Evolutionary conservation across 2,113 vertebrate genomes (phyloP), one percentile per base, ranked within the genome.

Genomic region (Sorex araneus): DNA sequence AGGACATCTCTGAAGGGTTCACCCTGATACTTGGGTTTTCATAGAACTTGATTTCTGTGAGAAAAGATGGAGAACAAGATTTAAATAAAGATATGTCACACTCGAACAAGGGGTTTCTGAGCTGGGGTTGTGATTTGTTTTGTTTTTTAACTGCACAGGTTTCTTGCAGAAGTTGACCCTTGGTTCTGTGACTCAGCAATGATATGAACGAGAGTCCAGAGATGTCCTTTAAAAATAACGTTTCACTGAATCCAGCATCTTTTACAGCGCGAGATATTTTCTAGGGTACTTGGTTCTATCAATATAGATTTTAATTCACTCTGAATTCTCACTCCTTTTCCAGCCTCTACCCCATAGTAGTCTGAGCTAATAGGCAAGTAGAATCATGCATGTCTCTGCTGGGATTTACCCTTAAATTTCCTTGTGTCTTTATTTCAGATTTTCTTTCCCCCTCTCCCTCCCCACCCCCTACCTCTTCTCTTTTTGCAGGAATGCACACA

Each of bases 381-480:
- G 73, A 69, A 43, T 84, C 95, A n/a, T 47, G 83, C 94, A n/a
- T 47, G 76, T 78, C 92, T 81, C 80, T 2, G 0, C 67, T 73
- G 23, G 66, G 83, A 84, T 91, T 94, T 90, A 40, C 40, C 11
- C 5, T 40, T 0, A 54, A 32, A 71, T 60, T 78, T 76, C 8
- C 69, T 66, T n/a, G 76, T 87, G 84, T 91, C 73, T 89, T 78
- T 83, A 78, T 89, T 91, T 95, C 84, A 47, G 0, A 16, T 50
- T 91, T 89, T 78, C 10, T 21, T 60, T 3, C 57, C 81, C 18
- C 57, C 81, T 64, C 76, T 28, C 74, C 45, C 4, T 32, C 21
- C 63, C 54, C 57, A 2, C 40, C 40, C 40, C 3, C 43, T 6
- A 27, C 28, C 45, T 69, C 0, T 81, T 87, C 47, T 84, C 57